phyloP scores from a whole-genome alignment of 2,888 invertebrate genomes.

The Drosophila paracracens region DNA sequence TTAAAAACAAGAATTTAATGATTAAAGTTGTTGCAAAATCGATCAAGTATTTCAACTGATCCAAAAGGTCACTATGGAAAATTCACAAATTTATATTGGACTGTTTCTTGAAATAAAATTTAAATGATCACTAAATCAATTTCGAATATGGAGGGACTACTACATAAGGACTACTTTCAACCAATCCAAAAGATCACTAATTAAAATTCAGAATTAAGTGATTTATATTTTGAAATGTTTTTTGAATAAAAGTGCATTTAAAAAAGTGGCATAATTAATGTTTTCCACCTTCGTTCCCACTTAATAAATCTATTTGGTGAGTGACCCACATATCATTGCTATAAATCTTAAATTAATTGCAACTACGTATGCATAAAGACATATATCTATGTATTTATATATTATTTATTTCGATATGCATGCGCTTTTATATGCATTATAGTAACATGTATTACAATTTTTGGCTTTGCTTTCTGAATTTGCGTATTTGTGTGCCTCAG shows the following conservation, averaged over 20 bases:
- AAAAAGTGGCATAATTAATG: background rate
- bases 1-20: background rate
- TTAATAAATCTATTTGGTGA: background rate
- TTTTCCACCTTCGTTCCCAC: background rate
- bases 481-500: slow-evolving; percentile 39
- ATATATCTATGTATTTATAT: background rate
- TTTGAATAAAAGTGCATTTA: background rate
- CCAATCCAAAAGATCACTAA: background rate
- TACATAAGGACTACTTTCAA: rapidly evolving
- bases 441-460: slow-evolving; percentile 44
- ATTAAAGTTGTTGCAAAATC: background rate
- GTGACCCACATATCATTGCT: slow-evolving; percentile 1
- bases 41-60: background rate
- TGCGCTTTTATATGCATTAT: slow-evolving; percentile 5
- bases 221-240: background rate
- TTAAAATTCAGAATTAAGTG: background rate
- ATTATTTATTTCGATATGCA: slow-evolving; percentile 19
- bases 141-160: background rate
- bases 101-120: background rate
- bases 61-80: background rate
- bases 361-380: background rate
- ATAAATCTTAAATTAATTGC: slow-evolving; percentile 10
- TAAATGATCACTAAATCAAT: background rate
- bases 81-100: background rate
- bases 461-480: slow-evolving; percentile 35